phyloP scores from a whole-genome alignment of 2,888 invertebrate species.

The Nipponacmea schrenckii region DNA sequence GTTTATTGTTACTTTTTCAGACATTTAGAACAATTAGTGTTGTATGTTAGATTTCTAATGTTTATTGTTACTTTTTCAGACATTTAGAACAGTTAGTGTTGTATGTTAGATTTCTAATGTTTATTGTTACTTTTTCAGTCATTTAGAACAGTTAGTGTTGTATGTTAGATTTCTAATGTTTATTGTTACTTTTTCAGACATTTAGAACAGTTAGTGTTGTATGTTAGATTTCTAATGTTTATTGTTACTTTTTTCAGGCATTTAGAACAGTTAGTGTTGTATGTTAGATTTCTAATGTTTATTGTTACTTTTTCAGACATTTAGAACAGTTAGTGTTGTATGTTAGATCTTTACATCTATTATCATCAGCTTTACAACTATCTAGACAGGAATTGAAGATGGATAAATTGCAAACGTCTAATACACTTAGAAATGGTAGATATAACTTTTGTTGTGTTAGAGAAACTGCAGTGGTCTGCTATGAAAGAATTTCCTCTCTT shows the following conservation, averaged over 20 bases:
- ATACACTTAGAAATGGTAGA: slow-evolving; percentile 88
- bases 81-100: no score
- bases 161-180: no score
- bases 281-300: no score
- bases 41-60: neutral
- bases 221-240: no score
- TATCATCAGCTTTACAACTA: slow-evolving; percentile 88
- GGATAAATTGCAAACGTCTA: slow-evolving; percentile 88
- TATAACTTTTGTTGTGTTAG: slow-evolving; percentile 11
- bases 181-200: no score
- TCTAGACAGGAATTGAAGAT: slow-evolving; percentile 87
- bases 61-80: no score
- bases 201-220: no score
- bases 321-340: slow-evolving; percentile 89
- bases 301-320: slow-evolving; percentile 73
- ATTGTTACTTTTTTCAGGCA: no score
- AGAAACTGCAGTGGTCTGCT: neutral
- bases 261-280: neutral
- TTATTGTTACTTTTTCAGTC: no score
- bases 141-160: neutral
- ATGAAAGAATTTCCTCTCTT: neutral
- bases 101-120: no score
- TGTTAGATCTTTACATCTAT: slow-evolving; percentile 89
- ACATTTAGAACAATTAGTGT: neutral
- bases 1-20: slow-evolving; percentile 64